A percentile compares a stretch with the other conserved stretches of the same genome.
Evolutionary conservation across 2,797 vertebrate genomes (phyloP).

Genomic region (Acropternis orthonyx): DNA sequence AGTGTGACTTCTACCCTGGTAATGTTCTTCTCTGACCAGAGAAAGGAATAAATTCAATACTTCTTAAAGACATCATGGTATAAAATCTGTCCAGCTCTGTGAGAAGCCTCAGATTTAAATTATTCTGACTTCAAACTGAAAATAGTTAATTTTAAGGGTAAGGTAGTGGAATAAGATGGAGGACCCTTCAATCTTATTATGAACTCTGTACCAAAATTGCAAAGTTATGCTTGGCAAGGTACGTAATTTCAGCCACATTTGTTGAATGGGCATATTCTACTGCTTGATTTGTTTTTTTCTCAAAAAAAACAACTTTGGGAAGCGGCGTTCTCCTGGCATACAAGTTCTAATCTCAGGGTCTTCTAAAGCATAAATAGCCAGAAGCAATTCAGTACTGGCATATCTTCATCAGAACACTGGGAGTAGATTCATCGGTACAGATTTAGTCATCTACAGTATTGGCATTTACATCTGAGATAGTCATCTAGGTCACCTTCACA

Average conservation of each 20-base stretch:
- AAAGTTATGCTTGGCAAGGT: background rate
- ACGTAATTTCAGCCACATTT: background rate
- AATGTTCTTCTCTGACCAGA: background rate
- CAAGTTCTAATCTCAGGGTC: background rate
- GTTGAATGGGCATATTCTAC: background rate
- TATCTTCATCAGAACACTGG: constrained; percentile 14
- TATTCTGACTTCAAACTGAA: background rate
- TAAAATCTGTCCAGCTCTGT: background rate
- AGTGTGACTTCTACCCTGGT: background rate
- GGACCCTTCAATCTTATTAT: background rate
- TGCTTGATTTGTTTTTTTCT: background rate
- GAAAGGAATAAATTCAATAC: background rate
- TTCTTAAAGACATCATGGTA: background rate
- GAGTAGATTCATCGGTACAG: background rate
- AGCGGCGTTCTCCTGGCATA: background rate
- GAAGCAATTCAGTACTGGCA: background rate
- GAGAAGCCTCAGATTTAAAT: background rate
- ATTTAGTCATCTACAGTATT: constrained; percentile 28
- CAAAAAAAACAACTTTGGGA: background rate
- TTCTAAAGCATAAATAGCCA: background rate
- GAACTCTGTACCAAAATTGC: background rate
- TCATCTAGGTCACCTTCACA: constrained; percentile 41
- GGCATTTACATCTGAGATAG: constrained; percentile 28
- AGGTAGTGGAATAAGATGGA: background rate
- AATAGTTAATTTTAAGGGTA: background rate